These are phyloP conservation scores for Protobothrops mucrosquamatus DNA, from an alignment of 2,113 vertebrate genomes.

Conservation along the genomic window DNA sequence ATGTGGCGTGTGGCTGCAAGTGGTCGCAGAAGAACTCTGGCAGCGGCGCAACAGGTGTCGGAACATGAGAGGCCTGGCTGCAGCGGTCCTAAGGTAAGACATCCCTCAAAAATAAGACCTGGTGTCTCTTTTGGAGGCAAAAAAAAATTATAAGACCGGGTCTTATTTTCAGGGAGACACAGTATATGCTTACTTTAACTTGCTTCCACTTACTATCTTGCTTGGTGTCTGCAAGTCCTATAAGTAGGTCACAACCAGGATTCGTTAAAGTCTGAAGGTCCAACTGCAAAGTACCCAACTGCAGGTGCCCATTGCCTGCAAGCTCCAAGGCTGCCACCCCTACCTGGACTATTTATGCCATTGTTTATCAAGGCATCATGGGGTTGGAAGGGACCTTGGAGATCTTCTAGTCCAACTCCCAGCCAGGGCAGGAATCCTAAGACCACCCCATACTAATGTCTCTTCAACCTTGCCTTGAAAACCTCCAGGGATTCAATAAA, in stretches of 20 bases:
- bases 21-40: too few species aligned
- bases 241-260: not conserved
- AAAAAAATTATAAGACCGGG: too few species aligned
- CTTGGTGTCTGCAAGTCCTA: not conserved
- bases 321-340: not conserved
- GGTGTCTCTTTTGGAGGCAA: too few species aligned
- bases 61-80: too few species aligned
- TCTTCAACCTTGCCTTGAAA: not conserved
- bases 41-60: too few species aligned
- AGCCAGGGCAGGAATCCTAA: not conserved
- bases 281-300: too few species aligned
- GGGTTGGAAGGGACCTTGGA: not conserved
- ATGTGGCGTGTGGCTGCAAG: too few species aligned
- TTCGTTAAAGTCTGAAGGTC: not conserved
- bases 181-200: not conserved
- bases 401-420: not conserved
- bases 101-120: too few species aligned
- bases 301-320: too few species aligned
- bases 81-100: too few species aligned
- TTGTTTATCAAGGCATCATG: not conserved
- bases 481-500: not conserved
- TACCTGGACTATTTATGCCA: not conserved
- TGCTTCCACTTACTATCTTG: not conserved
- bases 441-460: not conserved
- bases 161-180: too few species aligned